Conservation (phyloP, 2,888 invertebrate genomes). For the Amorpha juglandis region DNA sequence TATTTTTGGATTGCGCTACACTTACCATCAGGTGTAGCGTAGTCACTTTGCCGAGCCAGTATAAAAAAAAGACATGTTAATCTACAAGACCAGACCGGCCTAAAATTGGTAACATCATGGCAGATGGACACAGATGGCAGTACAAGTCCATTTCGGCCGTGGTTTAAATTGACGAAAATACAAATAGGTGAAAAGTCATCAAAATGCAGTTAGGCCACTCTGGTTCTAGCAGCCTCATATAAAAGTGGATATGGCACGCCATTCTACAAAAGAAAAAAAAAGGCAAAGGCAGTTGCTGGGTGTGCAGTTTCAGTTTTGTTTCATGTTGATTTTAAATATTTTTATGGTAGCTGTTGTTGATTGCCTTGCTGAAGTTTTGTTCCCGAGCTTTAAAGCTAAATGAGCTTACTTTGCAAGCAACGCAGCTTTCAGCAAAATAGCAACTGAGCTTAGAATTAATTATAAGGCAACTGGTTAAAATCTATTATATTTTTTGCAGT, state of each 20-base stretch:
- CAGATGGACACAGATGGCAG: too few relatives aligned
- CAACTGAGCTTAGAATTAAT: not conserved
- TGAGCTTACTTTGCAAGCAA: conserved; percentile 1
- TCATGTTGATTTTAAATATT: not conserved
- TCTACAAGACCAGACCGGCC: too few relatives aligned
- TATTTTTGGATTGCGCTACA: too few relatives aligned
- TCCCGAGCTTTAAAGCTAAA: not conserved
- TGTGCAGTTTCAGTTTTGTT: not conserved
- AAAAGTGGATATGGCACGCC: not conserved
- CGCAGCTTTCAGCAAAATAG: not conserved
- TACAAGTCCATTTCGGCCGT: too few relatives aligned
- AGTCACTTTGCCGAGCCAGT: too few relatives aligned
- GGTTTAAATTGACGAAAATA: too few relatives aligned
- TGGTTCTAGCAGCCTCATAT: too few relatives aligned
- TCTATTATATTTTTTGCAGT: not conserved
- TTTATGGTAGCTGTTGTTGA: not conserved
- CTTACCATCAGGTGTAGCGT: too few relatives aligned
- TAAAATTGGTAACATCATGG: too few relatives aligned
- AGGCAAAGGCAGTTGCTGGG: not conserved
- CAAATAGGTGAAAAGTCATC: too few relatives aligned
- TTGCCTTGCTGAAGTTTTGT: not conserved
- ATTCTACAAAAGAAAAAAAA: not conserved
- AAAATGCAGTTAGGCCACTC: too few relatives aligned
- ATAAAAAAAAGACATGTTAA: too few relatives aligned
- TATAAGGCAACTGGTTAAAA: not conserved